These are phyloP conservation scores for Cyclophora punctaria DNA, from an alignment of 2,888 invertebrate genomes.

Conservation along the genomic window DNA sequence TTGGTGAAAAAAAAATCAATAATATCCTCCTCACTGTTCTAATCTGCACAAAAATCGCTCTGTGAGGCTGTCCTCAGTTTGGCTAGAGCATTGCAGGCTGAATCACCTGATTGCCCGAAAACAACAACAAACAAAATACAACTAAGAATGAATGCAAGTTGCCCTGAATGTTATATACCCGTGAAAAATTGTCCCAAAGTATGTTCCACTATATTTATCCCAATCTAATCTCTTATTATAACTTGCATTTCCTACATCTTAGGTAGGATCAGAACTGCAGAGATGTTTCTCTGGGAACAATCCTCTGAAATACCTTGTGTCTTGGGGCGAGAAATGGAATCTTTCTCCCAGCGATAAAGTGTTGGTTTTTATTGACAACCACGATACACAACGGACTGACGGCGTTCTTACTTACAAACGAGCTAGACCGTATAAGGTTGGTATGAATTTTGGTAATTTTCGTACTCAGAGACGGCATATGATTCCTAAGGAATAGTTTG, in stretches of 20 bases:
- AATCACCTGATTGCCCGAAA: too few relatives aligned
- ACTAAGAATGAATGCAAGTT: too few relatives aligned
- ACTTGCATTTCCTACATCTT: neutral
- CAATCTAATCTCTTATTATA: neutral
- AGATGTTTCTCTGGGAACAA: slow-evolving; percentile 74
- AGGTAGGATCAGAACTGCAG: slow-evolving; percentile 71
- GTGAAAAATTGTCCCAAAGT: neutral
- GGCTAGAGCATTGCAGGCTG: too few relatives aligned
- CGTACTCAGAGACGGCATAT: too few relatives aligned
- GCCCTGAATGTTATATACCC: too few relatives aligned
- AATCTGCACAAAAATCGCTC: too few relatives aligned
- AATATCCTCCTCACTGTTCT: too few relatives aligned
- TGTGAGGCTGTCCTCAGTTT: too few relatives aligned
- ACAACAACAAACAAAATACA: too few relatives aligned
- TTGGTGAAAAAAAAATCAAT: too few relatives aligned
- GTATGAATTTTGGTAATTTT: neutral
- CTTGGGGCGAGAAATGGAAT: slow-evolving; percentile 56
- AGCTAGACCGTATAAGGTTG: slow-evolving; percentile 79
- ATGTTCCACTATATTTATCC: neutral
- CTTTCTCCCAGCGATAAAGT: slow-evolving; percentile 76
- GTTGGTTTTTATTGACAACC: slow-evolving; percentile 89
- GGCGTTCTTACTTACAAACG: slow-evolving; percentile 81
- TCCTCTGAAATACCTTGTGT: slow-evolving; percentile 64
- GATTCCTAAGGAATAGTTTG: too few relatives aligned
- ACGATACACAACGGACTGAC: slow-evolving; percentile 87